Percentiles rank a stretch among this genome's conserved stretches.
These are phyloP conservation scores for Polydrusus cervinus DNA, from an alignment of 2,888 invertebrate species.

Conservation along the genomic window DNA sequence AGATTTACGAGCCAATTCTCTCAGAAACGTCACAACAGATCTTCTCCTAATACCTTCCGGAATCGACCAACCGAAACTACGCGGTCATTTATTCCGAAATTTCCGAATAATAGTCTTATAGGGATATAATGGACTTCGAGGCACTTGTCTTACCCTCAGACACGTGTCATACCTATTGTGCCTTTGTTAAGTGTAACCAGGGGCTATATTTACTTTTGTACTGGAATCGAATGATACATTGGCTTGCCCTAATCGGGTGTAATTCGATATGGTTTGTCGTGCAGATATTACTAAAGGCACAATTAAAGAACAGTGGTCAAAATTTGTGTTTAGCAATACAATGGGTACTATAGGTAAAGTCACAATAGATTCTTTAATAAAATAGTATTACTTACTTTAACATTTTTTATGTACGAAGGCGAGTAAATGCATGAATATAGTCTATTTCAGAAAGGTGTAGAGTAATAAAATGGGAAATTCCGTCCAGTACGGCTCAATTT, in stretches of 20 bases:
- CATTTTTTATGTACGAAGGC: no score
- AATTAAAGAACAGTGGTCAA: no score
- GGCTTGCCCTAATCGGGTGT: conserved; percentile 32
- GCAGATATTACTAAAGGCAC: no score
- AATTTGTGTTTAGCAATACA: no score
- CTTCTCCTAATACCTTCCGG: conserved; percentile 49
- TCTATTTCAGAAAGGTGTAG: no score
- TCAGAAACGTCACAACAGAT: conserved; percentile 50
- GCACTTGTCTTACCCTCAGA: conserved; percentile 49
- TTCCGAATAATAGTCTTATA: conserved; percentile 51
- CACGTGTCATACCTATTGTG: conserved; percentile 44
- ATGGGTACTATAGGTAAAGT: no score
- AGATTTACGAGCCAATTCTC: conserved; percentile 32
- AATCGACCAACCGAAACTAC: conserved; percentile 50
- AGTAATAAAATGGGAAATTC: no score
- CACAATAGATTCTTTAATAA: no score
- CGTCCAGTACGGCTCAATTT: no score
- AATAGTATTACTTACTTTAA: no score
- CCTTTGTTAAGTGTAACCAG: conserved; percentile 37
- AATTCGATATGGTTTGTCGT: conserved; percentile 24
- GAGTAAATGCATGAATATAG: no score
- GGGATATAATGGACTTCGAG: conserved; percentile 51
- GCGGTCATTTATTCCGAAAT: conserved; percentile 50
- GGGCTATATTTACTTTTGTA: conserved; percentile 39
- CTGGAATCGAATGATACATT: conserved; percentile 43